phyloP scores from a whole-genome alignment of 2,888 invertebrate genomes.

The Cyrtodaria siliqua region DNA sequence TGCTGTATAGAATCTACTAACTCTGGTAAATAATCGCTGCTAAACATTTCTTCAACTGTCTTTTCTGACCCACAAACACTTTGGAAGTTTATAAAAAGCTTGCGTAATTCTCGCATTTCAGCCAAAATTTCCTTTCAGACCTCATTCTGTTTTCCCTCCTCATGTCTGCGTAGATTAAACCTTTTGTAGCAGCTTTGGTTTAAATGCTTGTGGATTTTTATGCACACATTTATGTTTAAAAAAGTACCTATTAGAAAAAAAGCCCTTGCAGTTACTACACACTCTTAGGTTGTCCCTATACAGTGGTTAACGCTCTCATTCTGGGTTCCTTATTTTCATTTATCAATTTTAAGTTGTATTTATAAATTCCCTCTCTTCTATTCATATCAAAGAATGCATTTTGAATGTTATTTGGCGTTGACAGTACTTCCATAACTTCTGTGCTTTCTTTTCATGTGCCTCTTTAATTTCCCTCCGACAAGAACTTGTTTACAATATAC shows the following conservation, averaged over 20 bases:
- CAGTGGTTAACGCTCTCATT: slow-evolving; percentile 24
- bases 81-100: slow-evolving; percentile 19
- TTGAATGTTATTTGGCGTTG: no score
- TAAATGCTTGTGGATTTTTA: slow-evolving; percentile 15
- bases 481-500: no score
- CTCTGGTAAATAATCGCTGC: not conserved
- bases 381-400: no score
- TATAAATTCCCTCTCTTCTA: no score
- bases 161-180: slow-evolving; percentile 18
- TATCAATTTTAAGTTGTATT: no score
- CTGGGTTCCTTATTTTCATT: no score
- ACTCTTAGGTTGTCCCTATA: slow-evolving; percentile 21
- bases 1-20: no score
- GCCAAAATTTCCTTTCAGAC: slow-evolving; percentile 32
- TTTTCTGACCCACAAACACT: not conserved
- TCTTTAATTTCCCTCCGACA: no score
- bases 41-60: slow-evolving; percentile 22
- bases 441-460: no score
- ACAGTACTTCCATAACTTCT: no score
- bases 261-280: slow-evolving; percentile 24
- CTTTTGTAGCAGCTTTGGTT: slow-evolving; percentile 23
- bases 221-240: slow-evolving; percentile 35
- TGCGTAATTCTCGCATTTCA: slow-evolving; percentile 34
- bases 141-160: slow-evolving; percentile 29
- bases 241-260: slow-evolving; percentile 18